Conservation (phyloP, 2,888 invertebrate species). For the Azorinus chamasolen region DNA sequence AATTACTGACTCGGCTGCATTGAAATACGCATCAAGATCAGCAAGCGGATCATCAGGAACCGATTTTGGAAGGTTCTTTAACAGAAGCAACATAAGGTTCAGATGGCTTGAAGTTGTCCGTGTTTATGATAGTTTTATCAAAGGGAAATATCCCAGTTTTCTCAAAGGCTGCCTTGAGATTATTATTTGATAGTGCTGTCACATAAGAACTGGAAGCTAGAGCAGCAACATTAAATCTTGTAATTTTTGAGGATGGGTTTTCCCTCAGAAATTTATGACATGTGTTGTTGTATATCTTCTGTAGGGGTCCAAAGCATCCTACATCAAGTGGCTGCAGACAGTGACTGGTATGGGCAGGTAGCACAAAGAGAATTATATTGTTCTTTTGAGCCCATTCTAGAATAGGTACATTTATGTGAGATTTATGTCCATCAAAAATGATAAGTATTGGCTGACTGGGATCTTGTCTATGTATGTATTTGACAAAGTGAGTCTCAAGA, state of each 20-base stretch:
- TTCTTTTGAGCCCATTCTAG: slow-evolving; percentile 34
- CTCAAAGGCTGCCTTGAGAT: slow-evolving; percentile 26
- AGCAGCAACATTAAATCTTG: slow-evolving; percentile 32
- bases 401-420: slow-evolving; percentile 31
- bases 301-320: slow-evolving; percentile 30
- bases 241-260: slow-evolving; percentile 35
- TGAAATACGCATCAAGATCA: too few species aligned
- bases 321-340: slow-evolving; percentile 27
- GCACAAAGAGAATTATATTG: slow-evolving; percentile 29
- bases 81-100: slow-evolving; percentile 2
- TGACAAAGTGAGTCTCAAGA: slow-evolving; percentile 21
- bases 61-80: too few species aligned
- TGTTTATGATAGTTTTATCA: too few species aligned
- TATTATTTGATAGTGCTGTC: slow-evolving; percentile 11
- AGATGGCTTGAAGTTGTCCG: slow-evolving; percentile 11
- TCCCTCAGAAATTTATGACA: slow-evolving; percentile 33
- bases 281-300: slow-evolving; percentile 29
- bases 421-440: slow-evolving; percentile 28
- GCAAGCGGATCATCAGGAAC: too few species aligned
- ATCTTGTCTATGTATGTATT: slow-evolving; percentile 17
- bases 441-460: slow-evolving; percentile 10
- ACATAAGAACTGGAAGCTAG: slow-evolving; percentile 24
- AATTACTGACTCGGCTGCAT: too few species aligned
- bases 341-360: slow-evolving; percentile 30
- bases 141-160: slow-evolving; percentile 38